Percentiles rank a stretch among this genome's conserved stretches.
These are phyloP conservation scores for Caranx melampygus DNA, from an alignment of 2,113 vertebrate species.

Conservation along the genomic window DNA sequence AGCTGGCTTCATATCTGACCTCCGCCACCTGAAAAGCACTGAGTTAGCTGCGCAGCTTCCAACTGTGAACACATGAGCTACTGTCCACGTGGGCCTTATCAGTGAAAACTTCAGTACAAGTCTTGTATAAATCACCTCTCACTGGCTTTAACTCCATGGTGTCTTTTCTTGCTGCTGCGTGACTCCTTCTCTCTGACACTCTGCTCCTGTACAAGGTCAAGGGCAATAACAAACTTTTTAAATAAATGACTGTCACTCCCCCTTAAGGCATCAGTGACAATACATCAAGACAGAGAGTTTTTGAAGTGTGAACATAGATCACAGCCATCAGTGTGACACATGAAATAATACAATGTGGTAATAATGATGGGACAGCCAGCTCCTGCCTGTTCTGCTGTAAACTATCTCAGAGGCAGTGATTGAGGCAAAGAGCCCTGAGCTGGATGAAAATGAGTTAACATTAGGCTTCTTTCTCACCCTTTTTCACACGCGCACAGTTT, in stretches of 20 bases:
- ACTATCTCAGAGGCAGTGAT: conserved; percentile 24
- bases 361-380: conserved; percentile 33
- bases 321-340: conserved; percentile 22
- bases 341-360: conserved; percentile 34
- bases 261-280: conserved; percentile 20
- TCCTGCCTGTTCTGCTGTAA: conserved; percentile 46
- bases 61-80: background rate
- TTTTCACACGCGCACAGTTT: conserved; percentile 45
- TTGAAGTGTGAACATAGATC: conserved; percentile 42
- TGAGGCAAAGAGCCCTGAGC: conserved; percentile 15
- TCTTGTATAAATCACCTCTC: background rate
- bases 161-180: background rate
- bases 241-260: background rate
- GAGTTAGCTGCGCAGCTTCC: conserved; percentile 20
- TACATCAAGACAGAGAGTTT: conserved; percentile 13
- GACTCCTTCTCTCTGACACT: conserved; percentile 17
- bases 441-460: conserved; percentile 63
- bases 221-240: background rate
- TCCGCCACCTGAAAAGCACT: conserved; percentile 34
- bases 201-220: conserved; percentile 5
- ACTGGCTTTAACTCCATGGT: rapidly evolving
- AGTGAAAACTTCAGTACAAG: background rate
- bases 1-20: conserved; percentile 44
- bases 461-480: conserved; percentile 50
- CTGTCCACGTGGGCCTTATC: background rate